Base-by-base conservation (phyloP, 2,888 invertebrate species). In the Odontocerum albicorne region DNA sequence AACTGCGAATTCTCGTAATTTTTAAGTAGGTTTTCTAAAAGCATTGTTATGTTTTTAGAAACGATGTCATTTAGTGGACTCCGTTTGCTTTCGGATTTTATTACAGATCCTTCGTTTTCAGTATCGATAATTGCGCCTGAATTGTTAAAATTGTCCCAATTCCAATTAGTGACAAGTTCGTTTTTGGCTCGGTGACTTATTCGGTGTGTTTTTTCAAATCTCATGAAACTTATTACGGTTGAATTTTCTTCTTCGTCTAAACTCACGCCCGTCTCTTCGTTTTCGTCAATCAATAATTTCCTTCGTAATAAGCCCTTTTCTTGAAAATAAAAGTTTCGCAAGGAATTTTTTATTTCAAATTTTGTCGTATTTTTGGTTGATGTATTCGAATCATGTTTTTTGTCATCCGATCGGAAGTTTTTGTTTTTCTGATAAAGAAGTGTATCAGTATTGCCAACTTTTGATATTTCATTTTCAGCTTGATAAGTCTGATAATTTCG, bases 1-100 rank as follows among this genome's bases (percentile, higher is more conserved):
- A 92, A 74, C 67, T 92, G 92, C 17, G 90, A 92, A 68, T 90
- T 91, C 70, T 94, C 93, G 68, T 94, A 94, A 71, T 92, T 89
- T 73, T 92, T 90, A 64, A 94, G 77, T 32, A 94, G 79, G 68
- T 92, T 92, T 67, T 93, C 93, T 62, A 94, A 73, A 3, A 93
- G 86, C 67, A 86, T 81, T 1, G 92, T 90, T 61, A 93, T 93
- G 68, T 93, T 93, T 65, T 85, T 87, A 50, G 90, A 91, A 10
- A 92, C 83, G 22, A 85, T 82, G 64, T 88, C 88, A 62, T 84
- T 86, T 19, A 84, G 77, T 1, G 74, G 71, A 52, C 81, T 82
- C 51, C 84, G 74, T 70, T 66, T 66, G 65, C 68, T 70, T 64
- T 59, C 59, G 10, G 32, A 39, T 39, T 57, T 60, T n/a, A 36